Evolutionary conservation across 2,888 invertebrate species (phyloP).

Genomic region (Sussaba pulchella): DNA sequence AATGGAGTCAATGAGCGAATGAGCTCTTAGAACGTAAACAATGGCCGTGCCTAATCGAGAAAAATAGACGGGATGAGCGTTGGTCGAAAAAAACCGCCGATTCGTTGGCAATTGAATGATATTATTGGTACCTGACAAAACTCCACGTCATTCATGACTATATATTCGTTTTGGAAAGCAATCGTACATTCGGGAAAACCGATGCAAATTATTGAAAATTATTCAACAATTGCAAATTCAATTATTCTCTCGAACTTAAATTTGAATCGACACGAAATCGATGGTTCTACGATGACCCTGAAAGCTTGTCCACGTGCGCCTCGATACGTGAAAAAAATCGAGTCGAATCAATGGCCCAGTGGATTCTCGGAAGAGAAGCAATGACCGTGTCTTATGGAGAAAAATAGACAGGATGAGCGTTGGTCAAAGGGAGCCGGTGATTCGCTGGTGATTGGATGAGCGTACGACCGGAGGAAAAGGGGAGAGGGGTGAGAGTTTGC

Average conservation of each 20-base stretch:
- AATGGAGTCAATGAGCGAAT: slow-evolving; percentile 28
- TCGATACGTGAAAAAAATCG: slow-evolving; percentile 6
- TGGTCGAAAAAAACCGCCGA: slow-evolving; percentile 17
- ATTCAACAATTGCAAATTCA: neutral
- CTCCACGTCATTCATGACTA: too few relatives aligned
- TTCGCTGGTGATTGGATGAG: slow-evolving; percentile 57
- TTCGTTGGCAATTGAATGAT: slow-evolving; percentile 56
- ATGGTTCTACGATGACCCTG: neutral
- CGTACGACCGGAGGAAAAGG: neutral
- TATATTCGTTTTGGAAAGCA: too few relatives aligned
- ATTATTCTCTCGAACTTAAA: too few relatives aligned
- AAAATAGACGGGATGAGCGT: slow-evolving; percentile 1
- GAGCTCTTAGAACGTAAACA: slow-evolving; percentile 8
- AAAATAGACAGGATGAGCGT: slow-evolving; percentile 1
- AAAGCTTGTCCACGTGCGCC: neutral
- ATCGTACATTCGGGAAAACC: neutral
- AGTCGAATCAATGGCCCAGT: slow-evolving; percentile 36
- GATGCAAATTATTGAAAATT: neutral
- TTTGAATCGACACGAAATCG: neutral
- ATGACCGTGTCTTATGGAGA: slow-evolving; percentile 37
- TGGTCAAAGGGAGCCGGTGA: slow-evolving; percentile 22
- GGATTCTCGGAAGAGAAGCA: slow-evolving; percentile 5
- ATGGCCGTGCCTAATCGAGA: slow-evolving; percentile 36
- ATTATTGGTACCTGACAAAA: too few relatives aligned
- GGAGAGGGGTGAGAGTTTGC: slow-evolving; percentile 7